Conservation (phyloP, 2,797 vertebrate species). For the Lindbergichthys nudifrons region DNA sequence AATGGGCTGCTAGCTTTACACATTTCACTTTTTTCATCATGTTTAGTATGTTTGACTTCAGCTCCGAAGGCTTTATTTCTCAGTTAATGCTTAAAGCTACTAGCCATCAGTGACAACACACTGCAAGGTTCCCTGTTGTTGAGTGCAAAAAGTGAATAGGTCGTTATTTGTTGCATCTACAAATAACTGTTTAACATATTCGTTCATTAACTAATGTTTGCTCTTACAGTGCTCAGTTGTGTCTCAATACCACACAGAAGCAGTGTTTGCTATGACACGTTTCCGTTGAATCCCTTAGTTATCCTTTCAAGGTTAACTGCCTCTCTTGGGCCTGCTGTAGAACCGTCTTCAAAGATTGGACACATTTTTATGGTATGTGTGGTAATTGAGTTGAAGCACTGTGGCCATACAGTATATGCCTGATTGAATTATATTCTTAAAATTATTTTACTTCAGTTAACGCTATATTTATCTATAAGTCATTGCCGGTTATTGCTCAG, state of each 20-base stretch:
- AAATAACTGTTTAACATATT: neutral
- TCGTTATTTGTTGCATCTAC: neutral
- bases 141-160: neutral
- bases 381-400: constrained; percentile 35
- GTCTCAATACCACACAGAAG: neutral
- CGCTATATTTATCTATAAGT: too few relatives aligned
- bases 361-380: constrained; percentile 52
- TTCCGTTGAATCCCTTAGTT: constrained; percentile 42
- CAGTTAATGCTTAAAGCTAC: constrained; percentile 3
- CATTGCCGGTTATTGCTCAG: too few relatives aligned
- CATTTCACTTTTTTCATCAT: neutral
- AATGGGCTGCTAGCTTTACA: neutral
- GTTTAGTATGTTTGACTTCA: neutral
- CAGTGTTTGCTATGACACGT: constrained; percentile 6
- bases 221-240: neutral
- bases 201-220: neutral
- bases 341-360: constrained; percentile 59
- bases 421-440: constrained; percentile 40
- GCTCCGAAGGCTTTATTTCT: constrained; percentile 2
- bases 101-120: neutral
- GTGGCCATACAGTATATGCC: constrained; percentile 25
- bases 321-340: constrained; percentile 46
- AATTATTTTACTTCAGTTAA: too few relatives aligned
- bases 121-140: constrained; percentile 5
- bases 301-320: constrained; percentile 63